phyloP scores from a whole-genome alignment of 2,888 invertebrate species.

The Tipula helvola region DNA sequence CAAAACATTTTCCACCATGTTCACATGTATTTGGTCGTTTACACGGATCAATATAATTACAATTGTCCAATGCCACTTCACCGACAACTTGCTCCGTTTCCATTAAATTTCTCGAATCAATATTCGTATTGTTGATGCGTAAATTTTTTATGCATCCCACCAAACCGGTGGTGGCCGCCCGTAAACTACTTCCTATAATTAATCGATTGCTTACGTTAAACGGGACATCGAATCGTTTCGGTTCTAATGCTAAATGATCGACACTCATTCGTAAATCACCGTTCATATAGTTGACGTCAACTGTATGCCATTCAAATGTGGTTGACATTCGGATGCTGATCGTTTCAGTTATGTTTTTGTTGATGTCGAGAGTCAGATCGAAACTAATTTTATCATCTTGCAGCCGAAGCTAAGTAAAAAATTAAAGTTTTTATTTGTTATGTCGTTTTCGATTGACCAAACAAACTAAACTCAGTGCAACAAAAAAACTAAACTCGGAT shows the following conservation, averaged over 20 bases:
- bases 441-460: too few species aligned
- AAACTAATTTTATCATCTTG: constrained; percentile 78
- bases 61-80: constrained; percentile 81
- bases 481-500: too few species aligned
- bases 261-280: constrained; percentile 63
- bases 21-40: constrained; percentile 83
- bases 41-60: constrained; percentile 81
- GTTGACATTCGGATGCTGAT: constrained; percentile 66
- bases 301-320: constrained; percentile 53
- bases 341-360: constrained; percentile 63
- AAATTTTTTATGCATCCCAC: constrained; percentile 89
- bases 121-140: constrained; percentile 63
- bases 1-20: constrained; percentile 82
- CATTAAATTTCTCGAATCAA: constrained; percentile 70
- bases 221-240: constrained; percentile 49
- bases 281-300: constrained; percentile 62
- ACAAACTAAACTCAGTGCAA: too few species aligned
- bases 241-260: constrained; percentile 61
- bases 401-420: constrained; percentile 49
- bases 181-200: constrained; percentile 68
- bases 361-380: constrained; percentile 60
- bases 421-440: background rate
- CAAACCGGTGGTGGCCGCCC: constrained; percentile 59
- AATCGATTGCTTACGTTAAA: constrained; percentile 58
- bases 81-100: constrained; percentile 75